These are phyloP conservation scores for Apaloderma vittatum DNA, from an alignment of 2,113 vertebrate species.

Conservation along the genomic window DNA sequence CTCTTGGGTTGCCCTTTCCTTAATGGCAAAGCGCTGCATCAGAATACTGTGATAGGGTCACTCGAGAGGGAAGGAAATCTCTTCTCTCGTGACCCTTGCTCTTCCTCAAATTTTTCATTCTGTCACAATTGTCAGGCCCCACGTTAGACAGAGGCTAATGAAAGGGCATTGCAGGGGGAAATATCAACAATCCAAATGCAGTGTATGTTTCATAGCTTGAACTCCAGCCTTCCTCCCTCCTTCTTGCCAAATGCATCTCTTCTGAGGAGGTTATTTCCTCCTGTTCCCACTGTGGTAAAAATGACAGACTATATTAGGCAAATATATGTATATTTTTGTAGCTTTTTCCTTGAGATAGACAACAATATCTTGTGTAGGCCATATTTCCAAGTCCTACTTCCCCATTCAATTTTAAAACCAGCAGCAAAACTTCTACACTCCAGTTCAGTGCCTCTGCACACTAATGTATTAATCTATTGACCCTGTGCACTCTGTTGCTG, in stretches of 20 bases:
- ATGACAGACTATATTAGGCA: not conserved
- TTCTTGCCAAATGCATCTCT: not conserved
- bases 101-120: slow-evolving; percentile 72
- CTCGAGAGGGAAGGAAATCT: slow-evolving; percentile 51
- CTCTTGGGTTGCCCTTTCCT: slow-evolving; percentile 76
- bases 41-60: slow-evolving; percentile 53
- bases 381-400: not conserved
- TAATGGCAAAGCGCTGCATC: slow-evolving; percentile 56
- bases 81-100: slow-evolving; percentile 37
- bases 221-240: not conserved
- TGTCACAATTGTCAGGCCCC: slow-evolving; percentile 55
- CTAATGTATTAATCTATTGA: slow-evolving; percentile 63
- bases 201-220: not conserved
- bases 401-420: slow-evolving; percentile 34
- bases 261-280: not conserved
- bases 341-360: not conserved
- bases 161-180: slow-evolving; percentile 38
- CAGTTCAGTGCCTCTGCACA: not conserved
- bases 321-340: not conserved
- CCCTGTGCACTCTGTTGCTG: slow-evolving; percentile 70
- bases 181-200: slow-evolving; percentile 40
- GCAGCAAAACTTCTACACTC: slow-evolving; percentile 44
- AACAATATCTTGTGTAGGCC: not conserved
- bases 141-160: slow-evolving; percentile 64
- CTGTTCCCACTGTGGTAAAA: not conserved